Evolutionary conservation across 2,113 vertebrate species (phyloP), one percentile per base, ranked within the genome.

Genomic region (Montifringilla adamsi): DNA sequence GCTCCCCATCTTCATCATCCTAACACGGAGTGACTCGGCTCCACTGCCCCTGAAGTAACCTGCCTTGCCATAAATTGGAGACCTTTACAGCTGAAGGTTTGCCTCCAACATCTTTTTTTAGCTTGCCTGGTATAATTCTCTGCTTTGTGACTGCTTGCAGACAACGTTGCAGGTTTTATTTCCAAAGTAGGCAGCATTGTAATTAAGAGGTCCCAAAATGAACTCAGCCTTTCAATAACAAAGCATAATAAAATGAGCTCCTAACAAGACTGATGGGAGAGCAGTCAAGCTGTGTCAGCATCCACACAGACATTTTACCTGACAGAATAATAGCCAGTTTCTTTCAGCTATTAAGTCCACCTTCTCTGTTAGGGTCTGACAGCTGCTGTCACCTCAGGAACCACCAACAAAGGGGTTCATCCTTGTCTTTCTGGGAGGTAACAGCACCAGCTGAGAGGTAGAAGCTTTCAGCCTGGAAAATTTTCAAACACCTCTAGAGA

Each of bases 201-300:
- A 91, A 93, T 95, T 94, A 96, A 96, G 84, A 94, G 59, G 21
- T 37, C 72, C 11, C 33, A 27, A 70, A 94, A 92, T 84, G 55
- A 84, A 84, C 44, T 87, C 84, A 85, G 46, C 21, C 62, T 70
- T 59, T 55, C 90, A 90, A 60, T 93, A 96, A 74, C 44, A 91
- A 73, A 83, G 39, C 11, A 8, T 88, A 96, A 89, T 92, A 90
- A 90, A 94, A 55, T 43, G 39, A 82, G 37, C 60, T 77, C 31
- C 63, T 89, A 83, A 67, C 68, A 44, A 87, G 86, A 43, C 81
- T 86, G 69, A 79, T 3, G 4, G 50, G 74, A 56, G 27, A 94
- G 26, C 76, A 78, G 82, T 87, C 73, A 89, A 52, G 60, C 76
- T 87, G 68, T 76, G 93, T 91, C 44, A 67, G 62, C 43, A 75